These are phyloP conservation scores for Artemia franciscana DNA, from an alignment of 1,140 invertebrate species.

Conservation along the genomic window DNA sequence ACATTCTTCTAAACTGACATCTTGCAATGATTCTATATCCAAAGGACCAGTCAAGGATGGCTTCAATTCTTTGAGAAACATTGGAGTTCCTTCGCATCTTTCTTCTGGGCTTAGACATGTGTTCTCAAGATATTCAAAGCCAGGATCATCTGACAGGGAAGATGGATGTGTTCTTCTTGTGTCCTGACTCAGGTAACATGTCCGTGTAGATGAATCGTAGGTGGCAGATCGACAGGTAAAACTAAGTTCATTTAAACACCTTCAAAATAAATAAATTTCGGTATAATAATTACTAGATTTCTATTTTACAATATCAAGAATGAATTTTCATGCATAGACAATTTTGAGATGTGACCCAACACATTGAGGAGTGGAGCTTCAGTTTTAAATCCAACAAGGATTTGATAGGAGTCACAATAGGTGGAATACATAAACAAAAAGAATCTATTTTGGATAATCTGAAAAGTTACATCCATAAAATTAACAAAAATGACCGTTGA, in stretches of 20 bases:
- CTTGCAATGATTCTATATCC: constrained; percentile 59
- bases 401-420: too few species aligned
- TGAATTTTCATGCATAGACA: too few species aligned
- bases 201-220: constrained; percentile 44
- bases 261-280: too few species aligned
- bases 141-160: constrained; percentile 52
- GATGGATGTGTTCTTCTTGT: constrained; percentile 61
- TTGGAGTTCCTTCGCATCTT: constrained; percentile 54
- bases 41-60: constrained; percentile 62
- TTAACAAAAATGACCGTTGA: too few species aligned
- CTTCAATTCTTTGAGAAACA: constrained; percentile 69
- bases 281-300: too few species aligned
- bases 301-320: too few species aligned
- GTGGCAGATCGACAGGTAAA: constrained; percentile 66
- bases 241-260: constrained; percentile 63
- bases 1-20: constrained; percentile 59
- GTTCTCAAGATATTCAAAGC: constrained; percentile 72
- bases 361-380: too few species aligned
- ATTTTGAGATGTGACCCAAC: too few species aligned
- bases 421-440: too few species aligned
- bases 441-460: too few species aligned
- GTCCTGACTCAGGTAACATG: constrained; percentile 51
- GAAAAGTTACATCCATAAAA: too few species aligned
- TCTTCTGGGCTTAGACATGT: constrained; percentile 64
- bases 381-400: too few species aligned